A percentile compares a stretch with the other conserved stretches of the same genome.
phyloP scores from a whole-genome alignment of 1,140 invertebrate species.

The Drosophila parvula region DNA sequence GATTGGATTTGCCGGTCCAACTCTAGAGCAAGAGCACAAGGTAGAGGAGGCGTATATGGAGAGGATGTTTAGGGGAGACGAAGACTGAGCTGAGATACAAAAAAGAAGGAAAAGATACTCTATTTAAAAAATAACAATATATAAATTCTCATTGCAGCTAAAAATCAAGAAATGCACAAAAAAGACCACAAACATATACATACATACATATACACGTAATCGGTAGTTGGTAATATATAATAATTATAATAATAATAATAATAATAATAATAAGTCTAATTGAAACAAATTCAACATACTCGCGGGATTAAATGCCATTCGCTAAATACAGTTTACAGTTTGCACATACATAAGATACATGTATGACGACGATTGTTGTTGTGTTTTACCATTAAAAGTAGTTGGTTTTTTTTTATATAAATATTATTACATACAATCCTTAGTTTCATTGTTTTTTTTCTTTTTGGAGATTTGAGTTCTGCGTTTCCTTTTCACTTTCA shows the following conservation, averaged over 20 bases:
- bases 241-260: conserved; percentile 59
- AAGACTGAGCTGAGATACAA: conserved; percentile 38
- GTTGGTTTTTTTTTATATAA: conserved; percentile 14
- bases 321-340: conserved; percentile 66
- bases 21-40: conserved; percentile 61
- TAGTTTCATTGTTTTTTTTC: conserved; percentile 31
- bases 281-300: conserved; percentile 71
- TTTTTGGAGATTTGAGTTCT: conserved; percentile 61
- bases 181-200: conserved; percentile 48
- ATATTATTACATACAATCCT: conserved; percentile 64
- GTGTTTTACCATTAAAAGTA: conserved; percentile 42
- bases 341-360: conserved; percentile 41
- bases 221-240: conserved; percentile 40
- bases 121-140: conserved; percentile 44
- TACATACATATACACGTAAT: conserved; percentile 26
- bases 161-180: conserved; percentile 48
- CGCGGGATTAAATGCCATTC: conserved; percentile 76
- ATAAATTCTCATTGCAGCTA: conserved; percentile 62
- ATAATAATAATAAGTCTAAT: conserved; percentile 67
- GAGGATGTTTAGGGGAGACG: conserved; percentile 2
- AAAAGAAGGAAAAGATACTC: conserved; percentile 13
- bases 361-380: conserved; percentile 31
- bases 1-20: conserved; percentile 55
- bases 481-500: conserved; percentile 34
- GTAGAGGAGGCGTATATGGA: not conserved